Evolutionary conservation across 2,888 invertebrate species (phyloP).

Genomic region (Antitype chi): DNA sequence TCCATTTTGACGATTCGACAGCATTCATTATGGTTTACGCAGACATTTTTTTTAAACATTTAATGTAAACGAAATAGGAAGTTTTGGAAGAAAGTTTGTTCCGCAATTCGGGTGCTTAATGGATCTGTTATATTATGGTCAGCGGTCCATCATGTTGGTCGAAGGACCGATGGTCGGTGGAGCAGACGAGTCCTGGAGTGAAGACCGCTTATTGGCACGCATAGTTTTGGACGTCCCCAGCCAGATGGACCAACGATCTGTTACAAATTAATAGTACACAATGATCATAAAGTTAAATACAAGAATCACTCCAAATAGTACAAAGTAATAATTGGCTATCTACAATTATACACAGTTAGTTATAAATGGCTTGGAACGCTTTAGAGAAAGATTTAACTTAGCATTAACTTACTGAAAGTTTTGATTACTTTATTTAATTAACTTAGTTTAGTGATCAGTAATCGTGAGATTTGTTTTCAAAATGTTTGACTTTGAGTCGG

Average conservation of each 20-base stretch:
- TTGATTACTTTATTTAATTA: constrained; percentile 54
- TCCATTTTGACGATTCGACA: neutral
- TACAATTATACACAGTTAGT: constrained; percentile 25
- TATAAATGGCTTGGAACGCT: neutral
- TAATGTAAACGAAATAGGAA: too few relatives aligned
- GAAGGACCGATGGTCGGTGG: too few relatives aligned
- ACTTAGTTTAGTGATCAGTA: constrained; percentile 39
- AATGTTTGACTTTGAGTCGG: neutral
- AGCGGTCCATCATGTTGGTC: too few relatives aligned
- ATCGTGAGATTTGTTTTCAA: constrained; percentile 9
- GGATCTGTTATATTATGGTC: neutral
- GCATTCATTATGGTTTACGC: neutral
- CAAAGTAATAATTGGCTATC: constrained; percentile 16
- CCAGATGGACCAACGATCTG: neutral
- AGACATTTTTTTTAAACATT: neutral
- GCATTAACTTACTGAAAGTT: constrained; percentile 23
- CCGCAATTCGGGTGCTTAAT: neutral
- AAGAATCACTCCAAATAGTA: neutral
- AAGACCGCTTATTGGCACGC: too few relatives aligned
- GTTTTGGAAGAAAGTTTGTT: neutral
- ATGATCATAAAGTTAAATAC: constrained; percentile 1
- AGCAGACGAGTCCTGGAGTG: too few relatives aligned
- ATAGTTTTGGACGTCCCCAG: too few relatives aligned
- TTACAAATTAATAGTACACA: constrained; percentile 1
- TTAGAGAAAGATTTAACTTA: constrained; percentile 31